A percentile compares a stretch with the other conserved stretches of the same genome.
Evolutionary conservation across 2,797 vertebrate species (phyloP).

Genomic region (Brachyrhaphis roseni): DNA sequence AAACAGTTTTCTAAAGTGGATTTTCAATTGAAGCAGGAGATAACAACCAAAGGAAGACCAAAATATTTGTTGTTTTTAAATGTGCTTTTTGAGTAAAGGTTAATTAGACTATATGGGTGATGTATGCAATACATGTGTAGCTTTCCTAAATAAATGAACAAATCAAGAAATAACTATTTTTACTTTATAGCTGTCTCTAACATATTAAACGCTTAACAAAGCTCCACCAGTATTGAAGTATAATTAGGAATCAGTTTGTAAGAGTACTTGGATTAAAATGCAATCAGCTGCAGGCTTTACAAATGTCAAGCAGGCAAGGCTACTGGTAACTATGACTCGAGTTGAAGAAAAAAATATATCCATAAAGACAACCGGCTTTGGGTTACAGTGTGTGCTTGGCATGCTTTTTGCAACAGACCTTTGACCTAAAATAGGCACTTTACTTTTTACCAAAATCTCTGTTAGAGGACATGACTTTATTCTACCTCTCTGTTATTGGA

Average conservation of each 20-base stretch:
- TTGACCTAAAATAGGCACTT: neutral
- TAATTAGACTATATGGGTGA: neutral
- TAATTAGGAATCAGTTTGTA: constrained; percentile 45
- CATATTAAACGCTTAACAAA: constrained; percentile 24
- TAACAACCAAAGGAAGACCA: too few species aligned
- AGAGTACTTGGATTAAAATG: constrained; percentile 45
- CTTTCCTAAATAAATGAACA: neutral
- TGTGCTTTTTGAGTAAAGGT: neutral
- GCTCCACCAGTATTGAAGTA: constrained; percentile 31
- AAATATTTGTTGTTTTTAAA: neutral
- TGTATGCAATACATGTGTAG: neutral
- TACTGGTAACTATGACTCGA: constrained; percentile 46
- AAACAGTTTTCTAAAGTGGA: too few species aligned
- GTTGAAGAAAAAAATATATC: constrained; percentile 29
- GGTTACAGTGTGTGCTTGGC: constrained; percentile 6
- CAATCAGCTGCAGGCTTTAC: constrained; percentile 44
- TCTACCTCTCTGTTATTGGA: constrained; percentile 1
- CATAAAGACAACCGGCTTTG: constrained; percentile 9
- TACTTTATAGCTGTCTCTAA: neutral
- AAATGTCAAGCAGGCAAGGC: constrained; percentile 50
- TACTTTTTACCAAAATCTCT: neutral
- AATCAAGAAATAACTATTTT: neutral
- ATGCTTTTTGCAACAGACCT: constrained; percentile 12
- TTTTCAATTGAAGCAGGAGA: too few species aligned
- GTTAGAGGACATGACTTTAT: too few species aligned